Conservation (phyloP, 1,140 invertebrate species). For the Fopius arisanus region DNA sequence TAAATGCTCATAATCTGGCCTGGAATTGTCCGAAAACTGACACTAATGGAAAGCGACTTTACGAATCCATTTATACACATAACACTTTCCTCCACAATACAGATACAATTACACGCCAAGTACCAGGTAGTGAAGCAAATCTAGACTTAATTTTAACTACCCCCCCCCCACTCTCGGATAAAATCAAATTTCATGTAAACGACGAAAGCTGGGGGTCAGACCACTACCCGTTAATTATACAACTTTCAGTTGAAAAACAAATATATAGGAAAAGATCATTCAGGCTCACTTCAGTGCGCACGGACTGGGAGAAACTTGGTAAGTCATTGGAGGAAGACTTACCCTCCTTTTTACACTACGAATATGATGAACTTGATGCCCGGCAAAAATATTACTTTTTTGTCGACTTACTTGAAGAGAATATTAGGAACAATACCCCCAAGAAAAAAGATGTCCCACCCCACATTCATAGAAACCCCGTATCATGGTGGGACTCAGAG, state of each 20-base stretch:
- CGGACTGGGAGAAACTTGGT: neutral
- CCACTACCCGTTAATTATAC: constrained; percentile 7
- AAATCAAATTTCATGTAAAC: neutral
- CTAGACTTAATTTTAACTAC: constrained; percentile 19
- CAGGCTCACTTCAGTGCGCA: neutral
- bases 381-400: neutral
- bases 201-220: constrained; percentile 22
- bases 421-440: neutral
- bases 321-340: neutral
- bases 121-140: constrained; percentile 4
- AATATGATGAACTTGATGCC: neutral
- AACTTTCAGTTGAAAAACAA: neutral
- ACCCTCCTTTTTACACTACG: neutral
- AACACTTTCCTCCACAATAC: constrained; percentile 16
- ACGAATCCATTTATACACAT: neutral
- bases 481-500: constrained; percentile 13
- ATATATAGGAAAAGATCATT: constrained; percentile 16
- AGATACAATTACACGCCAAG: neutral
- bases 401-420: neutral
- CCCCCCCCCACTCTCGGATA: neutral
- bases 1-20: neutral
- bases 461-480: neutral
- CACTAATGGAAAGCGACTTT: constrained; percentile 7
- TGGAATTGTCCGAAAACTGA: constrained; percentile 15
- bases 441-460: neutral